These are phyloP conservation scores for Papilio aristodemus DNA, from an alignment of 1,140 invertebrate species.

Conservation along the genomic window DNA sequence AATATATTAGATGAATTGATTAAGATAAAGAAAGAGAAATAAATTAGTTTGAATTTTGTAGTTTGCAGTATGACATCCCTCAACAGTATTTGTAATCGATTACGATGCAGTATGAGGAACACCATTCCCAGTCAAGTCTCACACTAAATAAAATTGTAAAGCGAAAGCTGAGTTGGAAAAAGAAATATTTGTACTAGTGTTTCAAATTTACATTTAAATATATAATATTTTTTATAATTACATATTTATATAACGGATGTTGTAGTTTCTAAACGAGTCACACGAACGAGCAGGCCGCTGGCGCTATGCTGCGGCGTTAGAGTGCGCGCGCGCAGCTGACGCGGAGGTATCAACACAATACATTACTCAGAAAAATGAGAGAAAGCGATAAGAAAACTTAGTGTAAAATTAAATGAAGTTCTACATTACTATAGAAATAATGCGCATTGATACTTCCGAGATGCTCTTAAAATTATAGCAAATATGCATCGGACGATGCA, in stretches of 20 bases:
- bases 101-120: not conserved
- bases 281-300: slow-evolving; percentile 9
- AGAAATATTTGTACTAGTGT: too few species aligned
- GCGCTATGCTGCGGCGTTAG: not conserved
- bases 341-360: slow-evolving; percentile 10
- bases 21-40: not conserved
- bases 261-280: not conserved
- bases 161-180: not conserved
- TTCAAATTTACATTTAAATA: too few species aligned
- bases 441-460: slow-evolving; percentile 37
- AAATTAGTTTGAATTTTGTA: not conserved
- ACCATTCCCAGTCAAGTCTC: slow-evolving; percentile 4
- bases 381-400: too few species aligned
- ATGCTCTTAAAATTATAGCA: slow-evolving; percentile 34
- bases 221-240: too few species aligned
- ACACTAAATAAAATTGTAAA: not conserved
- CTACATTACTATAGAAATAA: slow-evolving; percentile 2
- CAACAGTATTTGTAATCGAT: not conserved
- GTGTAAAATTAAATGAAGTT: not conserved
- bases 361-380: not conserved
- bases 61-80: too few species aligned
- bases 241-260: not conserved
- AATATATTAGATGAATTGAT: not conserved
- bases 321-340: not conserved
- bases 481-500: slow-evolving; percentile 32